Evolutionary conservation across 1,140 invertebrate species (phyloP).

Genomic region (Zophobas atratus): DNA sequence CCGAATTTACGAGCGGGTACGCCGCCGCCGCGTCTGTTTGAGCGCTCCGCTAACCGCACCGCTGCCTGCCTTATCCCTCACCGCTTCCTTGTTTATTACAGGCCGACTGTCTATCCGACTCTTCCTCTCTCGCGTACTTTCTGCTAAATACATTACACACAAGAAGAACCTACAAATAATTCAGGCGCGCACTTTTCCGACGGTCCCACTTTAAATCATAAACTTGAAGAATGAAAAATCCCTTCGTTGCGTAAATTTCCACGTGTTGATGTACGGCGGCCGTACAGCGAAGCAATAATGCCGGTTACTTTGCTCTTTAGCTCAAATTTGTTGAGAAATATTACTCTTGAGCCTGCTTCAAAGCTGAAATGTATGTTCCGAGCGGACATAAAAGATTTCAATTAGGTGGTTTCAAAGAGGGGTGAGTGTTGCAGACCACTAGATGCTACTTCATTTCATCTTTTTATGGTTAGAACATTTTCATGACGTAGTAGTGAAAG

Average conservation of each 20-base stretch:
- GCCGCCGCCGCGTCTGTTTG: slow-evolving; percentile 58
- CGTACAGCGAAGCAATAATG: slow-evolving; percentile 23
- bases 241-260: slow-evolving; percentile 19
- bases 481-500: no score
- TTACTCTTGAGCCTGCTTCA: slow-evolving; percentile 32
- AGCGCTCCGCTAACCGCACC: slow-evolving; percentile 56
- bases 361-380: slow-evolving; percentile 37
- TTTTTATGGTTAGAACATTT: no score
- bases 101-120: slow-evolving; percentile 50
- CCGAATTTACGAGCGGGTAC: slow-evolving; percentile 63
- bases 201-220: slow-evolving; percentile 33
- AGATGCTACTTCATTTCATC: no score
- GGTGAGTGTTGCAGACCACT: background rate
- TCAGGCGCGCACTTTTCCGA: slow-evolving; percentile 29
- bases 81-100: slow-evolving; percentile 54
- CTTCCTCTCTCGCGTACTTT: slow-evolving; percentile 29
- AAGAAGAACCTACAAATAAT: slow-evolving; percentile 26
- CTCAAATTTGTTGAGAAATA: slow-evolving; percentile 34
- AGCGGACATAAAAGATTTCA: slow-evolving; percentile 32
- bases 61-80: slow-evolving; percentile 49
- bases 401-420: slow-evolving; percentile 10
- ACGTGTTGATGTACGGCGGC: slow-evolving; percentile 31
- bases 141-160: slow-evolving; percentile 41
- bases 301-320: slow-evolving; percentile 38
- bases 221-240: slow-evolving; percentile 42